These are phyloP conservation scores for Chaetogeoica ovagalla DNA, from an alignment of 2,888 invertebrate genomes.

Conservation along the genomic window DNA sequence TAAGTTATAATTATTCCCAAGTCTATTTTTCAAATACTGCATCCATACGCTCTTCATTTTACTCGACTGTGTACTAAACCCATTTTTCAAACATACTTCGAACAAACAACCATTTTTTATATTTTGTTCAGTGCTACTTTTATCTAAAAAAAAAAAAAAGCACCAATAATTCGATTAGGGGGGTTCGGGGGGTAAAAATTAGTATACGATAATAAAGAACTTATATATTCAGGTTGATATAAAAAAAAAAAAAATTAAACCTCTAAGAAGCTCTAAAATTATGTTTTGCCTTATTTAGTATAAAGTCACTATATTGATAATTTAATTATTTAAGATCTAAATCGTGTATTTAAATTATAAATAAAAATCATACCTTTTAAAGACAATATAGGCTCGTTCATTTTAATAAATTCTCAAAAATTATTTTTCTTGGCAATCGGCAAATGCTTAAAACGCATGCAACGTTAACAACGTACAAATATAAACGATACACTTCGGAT, in stretches of 20 bases:
- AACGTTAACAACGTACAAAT: too few species aligned
- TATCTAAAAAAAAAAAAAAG: slow-evolving; percentile 22
- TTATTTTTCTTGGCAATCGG: too few species aligned
- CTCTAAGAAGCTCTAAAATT: not conserved
- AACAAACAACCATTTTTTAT: slow-evolving; percentile 9
- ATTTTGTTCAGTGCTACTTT: not conserved
- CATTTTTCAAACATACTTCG: slow-evolving; percentile 13
- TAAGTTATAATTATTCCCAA: slow-evolving; percentile 5
- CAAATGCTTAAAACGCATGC: too few species aligned
- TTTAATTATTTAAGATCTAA: not conserved
- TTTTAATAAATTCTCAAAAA: not conserved
- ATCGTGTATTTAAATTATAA: not conserved
- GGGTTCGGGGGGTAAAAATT: not conserved
- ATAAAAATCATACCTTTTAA: not conserved
- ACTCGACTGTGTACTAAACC: not conserved
- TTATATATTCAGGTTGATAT: not conserved
- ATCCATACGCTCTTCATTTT: not conserved
- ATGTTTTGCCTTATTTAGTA: not conserved
- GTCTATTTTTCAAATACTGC: not conserved
- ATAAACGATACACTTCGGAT: too few species aligned
- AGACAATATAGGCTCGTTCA: not conserved
- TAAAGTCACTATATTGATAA: not conserved
- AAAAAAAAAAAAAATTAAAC: not conserved
- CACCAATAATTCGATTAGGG: not conserved
- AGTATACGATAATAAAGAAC: not conserved